A percentile compares a stretch with the other conserved stretches of the same genome.
Evolutionary conservation across 2,113 vertebrate species (phyloP).

Genomic region (Zingel zingel): DNA sequence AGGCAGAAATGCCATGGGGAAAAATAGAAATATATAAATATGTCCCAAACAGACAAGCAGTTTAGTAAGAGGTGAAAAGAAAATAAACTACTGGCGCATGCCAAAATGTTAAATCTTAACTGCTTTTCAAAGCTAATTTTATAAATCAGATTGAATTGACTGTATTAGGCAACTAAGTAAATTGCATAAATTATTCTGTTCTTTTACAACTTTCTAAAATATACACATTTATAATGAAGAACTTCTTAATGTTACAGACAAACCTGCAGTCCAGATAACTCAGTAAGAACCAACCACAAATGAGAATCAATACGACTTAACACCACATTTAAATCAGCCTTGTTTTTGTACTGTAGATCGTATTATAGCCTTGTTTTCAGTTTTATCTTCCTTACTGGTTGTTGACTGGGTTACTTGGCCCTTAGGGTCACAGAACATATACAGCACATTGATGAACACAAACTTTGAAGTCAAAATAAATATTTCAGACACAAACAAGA

Average conservation of each 20-base stretch:
- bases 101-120: neutral
- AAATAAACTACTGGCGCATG: neutral
- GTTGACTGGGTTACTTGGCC: conserved; percentile 3
- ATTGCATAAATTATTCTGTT: neutral
- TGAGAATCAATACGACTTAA: conserved; percentile 4
- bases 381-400: conserved; percentile 2
- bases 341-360: neutral
- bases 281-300: conserved; percentile 5
- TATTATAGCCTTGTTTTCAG: neutral
- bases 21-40: neutral
- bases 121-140: neutral
- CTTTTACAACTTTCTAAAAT: neutral
- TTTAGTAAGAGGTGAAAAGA: neutral
- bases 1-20: neutral
- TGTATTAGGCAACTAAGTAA: neutral
- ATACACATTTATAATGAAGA: neutral
- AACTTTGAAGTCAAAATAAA: conserved; percentile 36
- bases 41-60: neutral
- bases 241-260: neutral
- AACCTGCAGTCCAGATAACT: neutral
- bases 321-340: neutral
- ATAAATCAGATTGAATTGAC: neutral
- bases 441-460: conserved; percentile 15
- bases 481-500: conserved; percentile 33
- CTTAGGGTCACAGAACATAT: conserved; percentile 21